A percentile compares a stretch with the other conserved stretches of the same genome.
Conservation (phyloP, 2,797 vertebrate species). For the Phataginus tricuspis region DNA sequence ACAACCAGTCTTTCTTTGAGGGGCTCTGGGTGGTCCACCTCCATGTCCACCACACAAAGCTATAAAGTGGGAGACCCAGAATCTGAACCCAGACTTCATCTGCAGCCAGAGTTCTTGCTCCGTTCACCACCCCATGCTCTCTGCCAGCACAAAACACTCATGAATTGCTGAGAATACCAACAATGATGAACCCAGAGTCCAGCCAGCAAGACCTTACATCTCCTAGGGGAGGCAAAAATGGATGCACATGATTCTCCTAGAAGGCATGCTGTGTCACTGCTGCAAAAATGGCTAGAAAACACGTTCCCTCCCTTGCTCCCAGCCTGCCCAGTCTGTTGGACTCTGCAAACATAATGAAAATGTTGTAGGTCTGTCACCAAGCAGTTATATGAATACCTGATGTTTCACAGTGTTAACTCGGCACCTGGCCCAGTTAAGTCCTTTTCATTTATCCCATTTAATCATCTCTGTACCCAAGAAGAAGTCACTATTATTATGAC, state of each 20-base stretch:
- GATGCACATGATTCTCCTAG: neutral
- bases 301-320: neutral
- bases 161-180: rapidly evolving
- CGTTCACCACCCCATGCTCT: rapidly evolving
- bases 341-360: neutral
- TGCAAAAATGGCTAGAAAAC: neutral
- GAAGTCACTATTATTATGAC: neutral
- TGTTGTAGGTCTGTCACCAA: neutral
- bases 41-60: neutral
- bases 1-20: no score
- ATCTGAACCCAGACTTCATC: neutral
- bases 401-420: neutral
- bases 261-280: rapidly evolving
- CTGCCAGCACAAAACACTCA: neutral
- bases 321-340: neutral
- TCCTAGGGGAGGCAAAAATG: neutral
- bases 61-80: neutral
- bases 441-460: neutral
- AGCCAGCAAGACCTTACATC: neutral
- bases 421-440: neutral
- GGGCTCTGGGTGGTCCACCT: neutral
- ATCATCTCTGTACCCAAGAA: neutral
- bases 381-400: neutral
- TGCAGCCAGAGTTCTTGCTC: neutral
- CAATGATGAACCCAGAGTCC: rapidly evolving